Percentiles rank a stretch among this genome's conserved stretches.
phyloP scores from a whole-genome alignment of 2,797 vertebrate species.

The Lutra lutra region DNA sequence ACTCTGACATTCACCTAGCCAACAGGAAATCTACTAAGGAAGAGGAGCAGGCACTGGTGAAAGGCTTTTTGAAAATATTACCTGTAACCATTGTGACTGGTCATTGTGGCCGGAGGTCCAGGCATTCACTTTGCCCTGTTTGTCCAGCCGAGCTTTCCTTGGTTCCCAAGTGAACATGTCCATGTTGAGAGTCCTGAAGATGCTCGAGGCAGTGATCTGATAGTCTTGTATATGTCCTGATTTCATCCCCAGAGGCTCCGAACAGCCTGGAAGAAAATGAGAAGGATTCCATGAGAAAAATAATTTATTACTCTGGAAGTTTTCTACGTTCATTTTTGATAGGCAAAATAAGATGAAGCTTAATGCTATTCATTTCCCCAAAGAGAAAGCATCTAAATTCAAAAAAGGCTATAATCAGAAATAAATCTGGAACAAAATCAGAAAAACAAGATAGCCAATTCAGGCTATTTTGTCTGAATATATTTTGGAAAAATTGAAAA shows the following conservation, averaged over 20 bases:
- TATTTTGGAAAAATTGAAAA: slow-evolving; percentile 75
- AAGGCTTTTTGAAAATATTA: slow-evolving; percentile 76
- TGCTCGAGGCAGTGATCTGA: slow-evolving; percentile 96
- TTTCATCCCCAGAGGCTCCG: slow-evolving; percentile 98
- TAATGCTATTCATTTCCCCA: slow-evolving; percentile 65
- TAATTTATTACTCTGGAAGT: neutral
- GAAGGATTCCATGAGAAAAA: slow-evolving; percentile 66
- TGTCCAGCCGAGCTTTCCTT: slow-evolving; percentile 97
- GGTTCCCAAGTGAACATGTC: slow-evolving; percentile 99
- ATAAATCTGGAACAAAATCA: slow-evolving; percentile 65
- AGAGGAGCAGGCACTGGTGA: neutral
- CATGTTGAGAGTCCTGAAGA: slow-evolving; percentile 99
- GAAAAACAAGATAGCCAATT: slow-evolving; percentile 79
- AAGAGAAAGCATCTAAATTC: slow-evolving; percentile 51
- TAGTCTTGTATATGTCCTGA: slow-evolving; percentile 98
- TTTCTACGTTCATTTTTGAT: slow-evolving; percentile 42
- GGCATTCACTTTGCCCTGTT: slow-evolving; percentile 98
- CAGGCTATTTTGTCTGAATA: slow-evolving; percentile 69
- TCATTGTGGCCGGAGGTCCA: slow-evolving; percentile 98
- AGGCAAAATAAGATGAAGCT: slow-evolving; percentile 66
- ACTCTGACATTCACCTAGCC: fast-evolving
- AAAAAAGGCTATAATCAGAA: slow-evolving; percentile 77
- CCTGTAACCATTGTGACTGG: slow-evolving; percentile 99
- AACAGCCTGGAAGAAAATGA: slow-evolving; percentile 91
- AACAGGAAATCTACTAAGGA: neutral